These are phyloP conservation scores for Anarhynchus alexandrinus DNA, from an alignment of 2,113 vertebrate genomes.

Conservation along the genomic window DNA sequence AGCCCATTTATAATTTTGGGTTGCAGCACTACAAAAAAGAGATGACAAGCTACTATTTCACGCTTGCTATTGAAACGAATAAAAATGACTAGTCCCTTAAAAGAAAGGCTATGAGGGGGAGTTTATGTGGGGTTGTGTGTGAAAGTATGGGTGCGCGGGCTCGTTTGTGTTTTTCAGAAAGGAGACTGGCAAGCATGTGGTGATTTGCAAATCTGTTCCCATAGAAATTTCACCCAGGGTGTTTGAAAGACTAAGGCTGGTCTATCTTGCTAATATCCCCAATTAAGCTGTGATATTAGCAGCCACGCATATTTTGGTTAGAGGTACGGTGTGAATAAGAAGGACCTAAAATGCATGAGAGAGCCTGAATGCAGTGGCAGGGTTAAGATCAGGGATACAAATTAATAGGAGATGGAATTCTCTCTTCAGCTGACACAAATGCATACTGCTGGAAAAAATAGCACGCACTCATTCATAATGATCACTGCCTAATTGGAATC, in stretches of 20 bases:
- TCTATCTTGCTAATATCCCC: not conserved
- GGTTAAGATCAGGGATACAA: slow-evolving; percentile 32
- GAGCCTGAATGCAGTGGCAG: not conserved
- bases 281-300: slow-evolving; percentile 20
- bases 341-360: slow-evolving; percentile 7
- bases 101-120: not conserved
- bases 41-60: slow-evolving; percentile 74
- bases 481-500: slow-evolving; percentile 24
- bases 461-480: slow-evolving; percentile 4
- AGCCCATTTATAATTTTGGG: slow-evolving; percentile 75
- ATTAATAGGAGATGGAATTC: slow-evolving; percentile 23
- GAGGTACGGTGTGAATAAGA: not conserved
- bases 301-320: not conserved
- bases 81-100: slow-evolving; percentile 66
- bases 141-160: not conserved
- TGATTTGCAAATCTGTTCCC: not conserved
- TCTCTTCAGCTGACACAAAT: slow-evolving; percentile 30
- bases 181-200: not conserved
- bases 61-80: slow-evolving; percentile 65
- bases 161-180: not conserved
- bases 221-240: not conserved
- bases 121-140: not conserved
- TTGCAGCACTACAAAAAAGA: slow-evolving; percentile 60
- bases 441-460: slow-evolving; percentile 15
- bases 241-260: not conserved